phyloP scores from a whole-genome alignment of 2,797 vertebrate genomes.

The Pygocentrus nattereri region DNA sequence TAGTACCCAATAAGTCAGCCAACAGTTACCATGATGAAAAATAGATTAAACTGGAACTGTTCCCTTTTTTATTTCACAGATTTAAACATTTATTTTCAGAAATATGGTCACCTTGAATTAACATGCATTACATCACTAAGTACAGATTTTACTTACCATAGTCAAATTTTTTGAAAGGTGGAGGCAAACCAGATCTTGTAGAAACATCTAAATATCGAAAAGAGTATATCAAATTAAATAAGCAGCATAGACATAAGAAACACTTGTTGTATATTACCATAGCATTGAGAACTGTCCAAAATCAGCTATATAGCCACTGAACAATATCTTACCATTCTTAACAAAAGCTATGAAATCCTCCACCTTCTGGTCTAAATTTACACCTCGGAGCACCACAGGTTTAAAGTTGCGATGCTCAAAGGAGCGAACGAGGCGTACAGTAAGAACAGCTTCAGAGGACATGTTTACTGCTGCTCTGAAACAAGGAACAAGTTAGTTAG shows the following conservation, averaged over 20 bases:
- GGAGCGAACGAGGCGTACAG: slow-evolving; percentile 90
- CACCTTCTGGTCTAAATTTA: slow-evolving; percentile 84
- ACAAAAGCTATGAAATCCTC: slow-evolving; percentile 84
- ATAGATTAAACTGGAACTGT: too few relatives aligned
- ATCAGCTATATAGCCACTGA: neutral
- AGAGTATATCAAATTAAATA: neutral
- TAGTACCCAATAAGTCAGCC: too few relatives aligned
- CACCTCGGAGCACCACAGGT: slow-evolving; percentile 83
- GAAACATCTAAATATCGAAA: slow-evolving; percentile 80
- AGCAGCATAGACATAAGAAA: neutral
- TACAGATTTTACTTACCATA: slow-evolving; percentile 80
- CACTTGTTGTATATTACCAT: neutral
- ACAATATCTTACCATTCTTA: slow-evolving; percentile 73
- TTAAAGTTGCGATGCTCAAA: slow-evolving; percentile 92
- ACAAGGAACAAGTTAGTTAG: neutral
- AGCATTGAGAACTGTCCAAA: neutral
- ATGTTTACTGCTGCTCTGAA: slow-evolving; percentile 50
- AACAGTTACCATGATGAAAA: too few relatives aligned
- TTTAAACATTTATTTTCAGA: too few relatives aligned
- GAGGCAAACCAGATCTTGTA: slow-evolving; percentile 82
- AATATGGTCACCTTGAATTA: too few relatives aligned
- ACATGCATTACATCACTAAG: neutral
- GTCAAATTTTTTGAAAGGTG: slow-evolving; percentile 86
- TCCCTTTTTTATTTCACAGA: too few relatives aligned
- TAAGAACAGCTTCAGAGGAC: slow-evolving; percentile 78